A percentile compares a stretch with the other conserved stretches of the same genome.
Evolutionary conservation across 2,797 vertebrate species (phyloP).

Genomic region (Pygocentrus nattereri): DNA sequence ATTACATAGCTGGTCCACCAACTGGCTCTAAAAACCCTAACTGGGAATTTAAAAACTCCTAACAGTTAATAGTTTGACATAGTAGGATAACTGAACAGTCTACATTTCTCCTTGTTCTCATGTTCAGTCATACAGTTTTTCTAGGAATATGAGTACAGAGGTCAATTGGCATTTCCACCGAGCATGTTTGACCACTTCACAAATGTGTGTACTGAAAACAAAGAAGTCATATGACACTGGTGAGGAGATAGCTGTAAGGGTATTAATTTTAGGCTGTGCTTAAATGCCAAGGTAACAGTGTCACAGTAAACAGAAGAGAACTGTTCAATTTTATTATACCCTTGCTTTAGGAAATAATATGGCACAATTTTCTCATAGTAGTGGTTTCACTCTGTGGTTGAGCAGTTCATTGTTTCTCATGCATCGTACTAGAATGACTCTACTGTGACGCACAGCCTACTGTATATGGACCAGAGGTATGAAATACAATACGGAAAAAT

Average conservation of each 20-base stretch:
- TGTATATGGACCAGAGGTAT: neutral
- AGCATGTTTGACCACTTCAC: conserved; percentile 9
- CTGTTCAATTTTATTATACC: neutral
- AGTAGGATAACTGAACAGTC: neutral
- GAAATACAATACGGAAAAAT: neutral
- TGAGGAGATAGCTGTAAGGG: conserved; percentile 32
- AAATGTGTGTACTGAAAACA: conserved; percentile 34
- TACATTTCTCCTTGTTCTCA: neutral
- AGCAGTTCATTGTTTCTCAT: neutral
- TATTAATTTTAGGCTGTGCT: conserved; percentile 27
- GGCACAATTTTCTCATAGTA: neutral
- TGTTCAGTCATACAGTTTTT: neutral
- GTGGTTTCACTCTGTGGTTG: conserved; percentile 4
- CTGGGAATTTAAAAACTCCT: neutral
- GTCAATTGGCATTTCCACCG: conserved; percentile 11
- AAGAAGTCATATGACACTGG: conserved; percentile 22
- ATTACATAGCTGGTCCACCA: neutral
- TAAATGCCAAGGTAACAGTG: conserved; percentile 7
- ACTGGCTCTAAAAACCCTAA: neutral
- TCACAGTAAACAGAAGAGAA: neutral
- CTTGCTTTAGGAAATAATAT: neutral
- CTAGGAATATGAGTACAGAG: neutral
- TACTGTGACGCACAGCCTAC: too few species aligned
- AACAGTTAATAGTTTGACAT: too few species aligned
- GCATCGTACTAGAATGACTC: neutral